These are phyloP conservation scores for Oenanthe oenanthe DNA, from an alignment of 2,113 vertebrate genomes.

Conservation along the genomic window DNA sequence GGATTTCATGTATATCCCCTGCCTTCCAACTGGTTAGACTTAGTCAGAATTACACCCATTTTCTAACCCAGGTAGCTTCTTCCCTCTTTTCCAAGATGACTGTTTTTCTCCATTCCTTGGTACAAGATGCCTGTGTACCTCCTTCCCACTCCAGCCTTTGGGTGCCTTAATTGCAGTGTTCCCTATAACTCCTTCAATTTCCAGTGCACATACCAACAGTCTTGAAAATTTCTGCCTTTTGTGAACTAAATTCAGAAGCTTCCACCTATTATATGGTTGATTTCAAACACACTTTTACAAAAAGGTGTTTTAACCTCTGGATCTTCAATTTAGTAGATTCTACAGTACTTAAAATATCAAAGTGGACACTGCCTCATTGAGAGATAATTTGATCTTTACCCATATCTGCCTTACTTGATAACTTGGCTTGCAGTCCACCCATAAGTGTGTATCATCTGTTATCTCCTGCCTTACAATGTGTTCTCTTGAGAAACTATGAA, in stretches of 20 bases:
- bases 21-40: not conserved
- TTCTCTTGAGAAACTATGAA: constrained; percentile 1
- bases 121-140: not conserved
- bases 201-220: not conserved
- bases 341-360: not conserved
- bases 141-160: not conserved
- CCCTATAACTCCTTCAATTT: not conserved
- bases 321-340: not conserved
- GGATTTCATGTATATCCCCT: not conserved
- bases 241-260: not conserved
- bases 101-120: not conserved
- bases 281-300: not conserved
- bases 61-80: not conserved
- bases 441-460: not conserved
- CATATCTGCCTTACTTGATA: not conserved
- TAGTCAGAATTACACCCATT: not conserved
- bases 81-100: not conserved
- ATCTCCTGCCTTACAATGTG: not conserved
- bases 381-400: not conserved
- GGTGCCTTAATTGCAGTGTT: not conserved
- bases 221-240: not conserved
- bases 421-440: not conserved
- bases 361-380: not conserved
- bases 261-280: not conserved
- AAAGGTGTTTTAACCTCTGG: accelerated